Evolutionary conservation across 2,888 invertebrate species (phyloP), one percentile per base, ranked within the genome.

Genomic region (Autographa pulchrina): DNA sequence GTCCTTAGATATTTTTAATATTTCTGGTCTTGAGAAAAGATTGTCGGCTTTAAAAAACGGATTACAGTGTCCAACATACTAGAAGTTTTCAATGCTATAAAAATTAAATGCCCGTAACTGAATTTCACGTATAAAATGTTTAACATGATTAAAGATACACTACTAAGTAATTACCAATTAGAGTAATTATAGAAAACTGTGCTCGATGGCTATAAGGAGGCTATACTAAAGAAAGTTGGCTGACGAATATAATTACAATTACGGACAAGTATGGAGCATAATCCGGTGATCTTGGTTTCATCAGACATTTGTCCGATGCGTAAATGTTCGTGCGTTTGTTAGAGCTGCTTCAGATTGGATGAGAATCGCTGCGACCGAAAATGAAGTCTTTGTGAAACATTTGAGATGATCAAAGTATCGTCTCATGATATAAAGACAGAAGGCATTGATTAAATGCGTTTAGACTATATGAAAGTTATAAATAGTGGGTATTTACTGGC

Each of bases 201-300:
- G 32, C 64, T 65, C 52, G 60, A 43, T 71, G 20, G 62, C 31
- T 68, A 60, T 65, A 59, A 43, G 35, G 60, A 65, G 31, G 54
- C 66, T 76, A 72, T 72, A 77, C 18, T 58, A 60, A 80, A 66
- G 77, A 78, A 78, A 81, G 78, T 72, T 25, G 58, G 52, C 62
- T 41, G 16, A 25, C 38, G 65, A 56, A 81, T 81, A 80, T 77
- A 82, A 84, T 84, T 74, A 84, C 48, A 48, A 48, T 48, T 48
- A 48, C 48, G 5, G 70, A 84, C 68, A 80, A 71, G 65, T 74
- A 77, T 73, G 64, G 67, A 60, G 62, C 60, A 65, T 78, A 74
- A 84, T 81, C 83, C 80, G 41, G 32, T 62, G 71, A 84, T 83
- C 85, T 82, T 71, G 70, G 61, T 82, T 80, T 84, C 74, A 83